Evolutionary conservation across 2,888 invertebrate species (phyloP).

Genomic region (Cetonia aurata): DNA sequence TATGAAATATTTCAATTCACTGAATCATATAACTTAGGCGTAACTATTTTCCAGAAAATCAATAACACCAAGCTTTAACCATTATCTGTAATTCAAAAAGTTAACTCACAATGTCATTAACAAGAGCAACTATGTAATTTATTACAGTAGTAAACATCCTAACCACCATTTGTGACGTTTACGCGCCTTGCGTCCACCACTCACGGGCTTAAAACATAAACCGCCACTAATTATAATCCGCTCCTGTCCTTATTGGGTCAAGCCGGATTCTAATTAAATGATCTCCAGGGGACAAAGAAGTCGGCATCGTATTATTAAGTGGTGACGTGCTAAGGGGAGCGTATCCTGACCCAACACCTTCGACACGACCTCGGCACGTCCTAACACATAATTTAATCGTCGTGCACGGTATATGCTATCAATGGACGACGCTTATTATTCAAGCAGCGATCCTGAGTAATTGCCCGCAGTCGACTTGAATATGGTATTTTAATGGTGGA

Average conservation of each 20-base stretch:
- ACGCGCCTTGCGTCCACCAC: background rate
- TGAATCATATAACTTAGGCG: too few relatives aligned
- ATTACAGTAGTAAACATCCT: too few relatives aligned
- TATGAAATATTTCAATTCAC: too few relatives aligned
- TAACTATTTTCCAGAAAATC: too few relatives aligned
- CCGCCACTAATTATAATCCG: slow-evolving; percentile 33
- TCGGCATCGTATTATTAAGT: slow-evolving; percentile 8
- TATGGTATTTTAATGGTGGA: slow-evolving; percentile 17
- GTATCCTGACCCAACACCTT: slow-evolving; percentile 38
- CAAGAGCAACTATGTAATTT: too few relatives aligned
- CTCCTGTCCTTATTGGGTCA: slow-evolving; percentile 37
- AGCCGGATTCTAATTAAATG: slow-evolving; percentile 39
- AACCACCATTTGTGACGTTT: background rate
- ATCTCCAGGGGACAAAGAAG: slow-evolving; percentile 37
- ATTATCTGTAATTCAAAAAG: too few relatives aligned
- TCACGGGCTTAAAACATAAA: slow-evolving; percentile 4
- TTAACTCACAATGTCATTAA: too few relatives aligned
- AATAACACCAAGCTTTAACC: too few relatives aligned
- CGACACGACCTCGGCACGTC: slow-evolving; percentile 51
- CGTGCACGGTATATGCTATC: slow-evolving; percentile 35
- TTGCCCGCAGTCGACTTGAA: slow-evolving; percentile 22
- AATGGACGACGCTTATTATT: slow-evolving; percentile 43
- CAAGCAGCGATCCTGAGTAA: slow-evolving; percentile 31
- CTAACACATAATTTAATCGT: slow-evolving; percentile 50
- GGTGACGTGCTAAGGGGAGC: background rate